A percentile compares a stretch with the other conserved stretches of the same genome.
These are phyloP conservation scores for Drosophila fulvimacula DNA, from an alignment of 2,888 invertebrate genomes.

Conservation along the genomic window DNA sequence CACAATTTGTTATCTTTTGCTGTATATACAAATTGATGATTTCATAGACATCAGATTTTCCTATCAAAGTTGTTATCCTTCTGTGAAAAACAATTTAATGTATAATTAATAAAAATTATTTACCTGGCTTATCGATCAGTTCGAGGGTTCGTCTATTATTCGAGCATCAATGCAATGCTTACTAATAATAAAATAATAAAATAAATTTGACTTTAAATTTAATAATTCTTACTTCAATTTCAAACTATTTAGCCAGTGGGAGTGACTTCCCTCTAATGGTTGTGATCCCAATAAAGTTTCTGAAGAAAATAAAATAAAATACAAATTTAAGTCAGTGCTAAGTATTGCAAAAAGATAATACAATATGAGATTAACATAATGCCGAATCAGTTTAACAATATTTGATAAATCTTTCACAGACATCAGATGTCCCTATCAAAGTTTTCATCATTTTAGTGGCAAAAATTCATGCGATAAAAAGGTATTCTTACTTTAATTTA, in stretches of 20 bases:
- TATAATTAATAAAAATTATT: no score
- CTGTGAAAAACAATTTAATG: neutral
- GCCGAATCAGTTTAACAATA: constrained; percentile 2
- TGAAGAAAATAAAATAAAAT: no score
- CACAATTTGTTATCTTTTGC: neutral
- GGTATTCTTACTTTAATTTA: neutral
- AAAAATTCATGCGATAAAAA: neutral
- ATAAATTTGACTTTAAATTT: no score
- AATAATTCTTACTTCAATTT: neutral
- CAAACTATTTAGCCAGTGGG: neutral
- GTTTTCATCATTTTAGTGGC: constrained; percentile 43
- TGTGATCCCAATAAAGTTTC: no score
- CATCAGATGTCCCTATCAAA: constrained; percentile 61
- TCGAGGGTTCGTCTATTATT: no score
- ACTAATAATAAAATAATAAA: no score
- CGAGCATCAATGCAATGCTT: no score
- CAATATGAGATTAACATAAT: neutral
- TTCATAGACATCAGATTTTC: constrained; percentile 57
- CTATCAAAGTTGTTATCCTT: constrained; percentile 57
- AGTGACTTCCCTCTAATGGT: neutral
- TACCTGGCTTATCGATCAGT: no score
- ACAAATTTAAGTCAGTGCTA: neutral
- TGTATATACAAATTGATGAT: constrained; percentile 35
- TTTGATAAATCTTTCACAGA: constrained; percentile 54
- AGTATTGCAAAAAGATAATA: neutral